phyloP scores from a whole-genome alignment of 1,140 invertebrate species.

The Drosophila bipectinata region DNA sequence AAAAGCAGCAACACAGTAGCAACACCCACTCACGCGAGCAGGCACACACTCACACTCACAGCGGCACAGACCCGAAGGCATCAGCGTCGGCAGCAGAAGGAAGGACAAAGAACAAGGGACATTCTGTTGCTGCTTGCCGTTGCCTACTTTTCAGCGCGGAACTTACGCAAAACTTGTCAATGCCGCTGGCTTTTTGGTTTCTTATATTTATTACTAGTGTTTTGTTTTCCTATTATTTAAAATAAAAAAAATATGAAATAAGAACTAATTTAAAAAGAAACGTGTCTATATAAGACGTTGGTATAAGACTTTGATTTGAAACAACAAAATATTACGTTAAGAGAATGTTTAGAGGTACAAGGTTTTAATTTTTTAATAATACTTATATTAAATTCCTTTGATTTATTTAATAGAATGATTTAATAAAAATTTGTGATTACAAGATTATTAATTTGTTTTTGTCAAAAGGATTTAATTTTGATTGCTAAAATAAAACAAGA shows the following conservation, averaged over 20 bases:
- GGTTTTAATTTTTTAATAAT: too few species aligned
- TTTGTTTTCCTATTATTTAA: neutral
- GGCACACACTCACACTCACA: slow-evolving; percentile 1
- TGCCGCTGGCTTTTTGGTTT: slow-evolving; percentile 29
- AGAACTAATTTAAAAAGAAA: too few species aligned
- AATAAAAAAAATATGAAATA: neutral
- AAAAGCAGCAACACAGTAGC: slow-evolving; percentile 1
- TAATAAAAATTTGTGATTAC: too few species aligned
- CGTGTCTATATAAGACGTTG: too few species aligned
- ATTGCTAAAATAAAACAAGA: too few species aligned
- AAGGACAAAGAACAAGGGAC: slow-evolving; percentile 9
- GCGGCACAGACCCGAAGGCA: slow-evolving; percentile 8
- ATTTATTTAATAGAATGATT: too few species aligned
- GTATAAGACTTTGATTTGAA: too few species aligned
- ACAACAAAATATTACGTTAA: too few species aligned
- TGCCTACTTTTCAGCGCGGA: slow-evolving; percentile 59
- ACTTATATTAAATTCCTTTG: too few species aligned
- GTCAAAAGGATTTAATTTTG: too few species aligned
- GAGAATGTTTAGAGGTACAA: too few species aligned
- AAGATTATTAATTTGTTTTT: too few species aligned
- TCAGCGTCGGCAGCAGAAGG: slow-evolving; percentile 18
- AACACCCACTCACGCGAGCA: neutral
- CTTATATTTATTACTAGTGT: neutral
- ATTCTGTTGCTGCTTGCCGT: slow-evolving; percentile 55
- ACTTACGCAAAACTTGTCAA: slow-evolving; percentile 6